These are phyloP conservation scores for Adelges cooleyi DNA, from an alignment of 1,140 invertebrate species.

Conservation along the genomic window DNA sequence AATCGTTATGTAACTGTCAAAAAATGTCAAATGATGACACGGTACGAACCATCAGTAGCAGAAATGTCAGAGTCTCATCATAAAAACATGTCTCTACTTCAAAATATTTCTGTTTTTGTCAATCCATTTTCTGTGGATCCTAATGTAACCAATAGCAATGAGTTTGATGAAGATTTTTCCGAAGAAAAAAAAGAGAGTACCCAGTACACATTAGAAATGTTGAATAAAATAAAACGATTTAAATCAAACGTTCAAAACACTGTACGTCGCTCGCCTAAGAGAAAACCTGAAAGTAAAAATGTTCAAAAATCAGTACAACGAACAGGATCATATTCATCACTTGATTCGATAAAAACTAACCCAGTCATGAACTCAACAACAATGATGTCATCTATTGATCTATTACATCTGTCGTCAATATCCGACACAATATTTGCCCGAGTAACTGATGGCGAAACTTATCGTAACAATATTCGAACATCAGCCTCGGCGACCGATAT, in stretches of 20 bases:
- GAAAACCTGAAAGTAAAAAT: conserved; percentile 26
- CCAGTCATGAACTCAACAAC: conserved; percentile 30
- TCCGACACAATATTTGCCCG: conserved; percentile 32
- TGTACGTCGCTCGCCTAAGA: conserved; percentile 16
- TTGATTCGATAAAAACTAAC: conserved; percentile 30
- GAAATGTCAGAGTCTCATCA: conserved; percentile 35
- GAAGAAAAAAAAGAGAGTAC: conserved; percentile 32
- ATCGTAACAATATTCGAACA: conserved; percentile 26
- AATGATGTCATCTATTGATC: conserved; percentile 33
- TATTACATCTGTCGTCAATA: conserved; percentile 31
- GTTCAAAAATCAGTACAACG: conserved; percentile 25
- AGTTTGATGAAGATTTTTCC: conserved; percentile 35
- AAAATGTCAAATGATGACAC: conserved; percentile 27
- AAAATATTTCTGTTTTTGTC: conserved; percentile 45
- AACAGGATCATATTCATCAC: conserved; percentile 33
- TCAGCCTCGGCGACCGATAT: conserved; percentile 27
- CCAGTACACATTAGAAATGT: conserved; percentile 17
- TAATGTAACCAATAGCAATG: conserved; percentile 33
- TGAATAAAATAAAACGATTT: conserved; percentile 21
- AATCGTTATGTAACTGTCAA: conserved; percentile 22
- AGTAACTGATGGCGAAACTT: conserved; percentile 34
- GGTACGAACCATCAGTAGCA: conserved; percentile 19
- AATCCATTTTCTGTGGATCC: conserved; percentile 42
- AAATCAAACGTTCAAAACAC: conserved; percentile 25
- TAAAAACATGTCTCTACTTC: conserved; percentile 41